Base-by-base conservation (phyloP, 2,113 vertebrate species). In the Gadus chalcogrammus region DNA sequence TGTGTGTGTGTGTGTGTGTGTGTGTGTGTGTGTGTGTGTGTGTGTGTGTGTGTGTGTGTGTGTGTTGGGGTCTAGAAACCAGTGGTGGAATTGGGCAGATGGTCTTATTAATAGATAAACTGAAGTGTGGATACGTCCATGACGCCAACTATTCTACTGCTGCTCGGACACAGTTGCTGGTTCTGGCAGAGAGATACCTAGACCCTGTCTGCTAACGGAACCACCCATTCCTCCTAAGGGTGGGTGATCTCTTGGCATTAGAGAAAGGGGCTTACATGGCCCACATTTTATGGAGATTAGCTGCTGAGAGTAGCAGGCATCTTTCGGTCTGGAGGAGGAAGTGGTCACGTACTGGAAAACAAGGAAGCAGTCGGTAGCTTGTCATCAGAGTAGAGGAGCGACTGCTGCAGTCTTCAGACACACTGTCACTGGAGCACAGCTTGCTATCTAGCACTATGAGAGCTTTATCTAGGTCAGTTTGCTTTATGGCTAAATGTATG, bases 81-180 rank as follows among this genome's bases (percentile, higher is more conserved):
- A 65, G 24, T 56, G 55, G 24, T 67, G 69, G 67, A 82, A 77
- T 80, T 35, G 6, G 64, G 42, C 64, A 74, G 68, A 67, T 66
- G 1, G 24, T 22, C 27, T 79, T 85, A 84, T 87, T 85, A 79
- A 84, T 78, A 79, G 72, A 72, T 66, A 52, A 77, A 80, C 70
- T 84, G 76, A 75, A 64, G 76, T 53, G 24, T 35, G 67, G 71
- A 38, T 61, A n/a, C 77, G 73, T 55, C 73, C 63, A 74, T 74
- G 64, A 74, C 17, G 15, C 56, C 65, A 75, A 71, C 28, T 22
- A 48, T 48, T 48, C 42, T 48, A 48, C 66, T 70, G n/a, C 27
- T 78, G 67, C 27, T 0, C 61, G 42, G 62, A 22, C 75, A 65
- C 76, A 83, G 75, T 82, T 84, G 76, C 70, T 67, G 22, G 76